These are phyloP conservation scores for Passer montanus DNA, from an alignment of 2,113 vertebrate genomes.

Conservation along the genomic window DNA sequence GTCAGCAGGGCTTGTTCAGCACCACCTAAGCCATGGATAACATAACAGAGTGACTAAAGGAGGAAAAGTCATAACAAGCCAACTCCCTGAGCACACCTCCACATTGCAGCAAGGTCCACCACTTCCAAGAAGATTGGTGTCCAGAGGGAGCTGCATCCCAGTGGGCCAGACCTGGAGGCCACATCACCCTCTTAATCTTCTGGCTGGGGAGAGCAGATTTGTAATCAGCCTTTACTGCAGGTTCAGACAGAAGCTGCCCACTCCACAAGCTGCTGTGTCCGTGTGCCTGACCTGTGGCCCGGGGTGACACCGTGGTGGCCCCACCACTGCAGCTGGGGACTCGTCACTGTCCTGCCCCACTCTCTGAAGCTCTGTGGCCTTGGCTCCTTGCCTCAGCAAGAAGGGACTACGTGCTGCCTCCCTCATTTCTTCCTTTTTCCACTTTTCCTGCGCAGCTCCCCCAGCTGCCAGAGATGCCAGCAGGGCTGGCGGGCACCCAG, in stretches of 20 bases:
- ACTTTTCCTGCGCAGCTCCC: background rate
- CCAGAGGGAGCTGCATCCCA: background rate
- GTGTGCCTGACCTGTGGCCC: accelerated
- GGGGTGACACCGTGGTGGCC: accelerated
- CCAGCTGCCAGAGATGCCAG: background rate
- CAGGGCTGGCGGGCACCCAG: background rate
- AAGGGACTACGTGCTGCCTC: background rate
- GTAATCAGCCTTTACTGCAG: background rate
- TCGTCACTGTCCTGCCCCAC: background rate
- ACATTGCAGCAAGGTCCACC: background rate
- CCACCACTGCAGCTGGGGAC: background rate
- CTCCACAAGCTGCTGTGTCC: background rate
- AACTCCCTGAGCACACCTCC: background rate
- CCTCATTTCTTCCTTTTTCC: background rate
- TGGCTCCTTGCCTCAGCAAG: background rate
- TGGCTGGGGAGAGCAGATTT: background rate
- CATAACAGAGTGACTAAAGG: background rate
- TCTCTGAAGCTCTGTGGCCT: background rate
- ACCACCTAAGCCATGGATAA: background rate
- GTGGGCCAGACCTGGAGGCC: background rate
- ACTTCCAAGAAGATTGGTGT: background rate
- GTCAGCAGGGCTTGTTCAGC: background rate
- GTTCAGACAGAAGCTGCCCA: background rate
- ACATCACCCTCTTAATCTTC: background rate
- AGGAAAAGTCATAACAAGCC: background rate